Base-by-base conservation (phyloP, 1,140 invertebrate genomes). In the Sinonovacula constricta region DNA sequence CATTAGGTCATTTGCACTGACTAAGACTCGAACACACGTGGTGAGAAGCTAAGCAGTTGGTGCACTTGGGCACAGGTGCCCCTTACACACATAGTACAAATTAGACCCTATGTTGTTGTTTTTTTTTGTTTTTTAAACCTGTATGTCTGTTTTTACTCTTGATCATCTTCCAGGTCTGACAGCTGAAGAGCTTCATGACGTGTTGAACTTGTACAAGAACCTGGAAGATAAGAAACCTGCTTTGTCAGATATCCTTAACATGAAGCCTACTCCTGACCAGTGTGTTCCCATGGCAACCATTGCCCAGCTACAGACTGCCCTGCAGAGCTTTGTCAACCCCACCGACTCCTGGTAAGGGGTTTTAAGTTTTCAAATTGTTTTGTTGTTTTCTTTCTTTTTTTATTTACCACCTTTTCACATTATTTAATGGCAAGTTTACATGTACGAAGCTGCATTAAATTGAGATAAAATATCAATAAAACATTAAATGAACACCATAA, bases 321-420 rank as follows among this genome's bases (percentile, higher is more conserved):
- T 90, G 3, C 82, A 88, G 68, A 75, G 72, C 45, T 90, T 90
- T 76, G 81, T 89, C 0, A 86, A 70, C 49, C 86, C 87, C 15
- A 81, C 79, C 2, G 82, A 84, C 28, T 75, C 72, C 15, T 83
- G 82, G 82, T 85, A 70, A 81, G 80, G 63, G 2, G 34, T 14
- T 15, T 12, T 72, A 24, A 39, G 31, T 24, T 26, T 5, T 26
- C 18, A 39, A 22, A 28, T 28, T 30, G n/a, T 24, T 49, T 18
- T 53, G n/a, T n/a, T 69, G 22, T 2, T 0, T 22, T 22, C 31
- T 18, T 33, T 18, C 5, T 59, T 14, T 39, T 51, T 39, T 24
- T n/a, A 31, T 28, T 51, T 54, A 60, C 18, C 1, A 18, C 30
- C 22, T 69, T 69, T 28, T 5, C 2, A 30, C 18, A 2, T 49